Percentiles rank a stretch among this genome's conserved stretches.
These are phyloP conservation scores for Heliconius hermathena DNA, from an alignment of 1,140 invertebrate genomes.

Conservation along the genomic window DNA sequence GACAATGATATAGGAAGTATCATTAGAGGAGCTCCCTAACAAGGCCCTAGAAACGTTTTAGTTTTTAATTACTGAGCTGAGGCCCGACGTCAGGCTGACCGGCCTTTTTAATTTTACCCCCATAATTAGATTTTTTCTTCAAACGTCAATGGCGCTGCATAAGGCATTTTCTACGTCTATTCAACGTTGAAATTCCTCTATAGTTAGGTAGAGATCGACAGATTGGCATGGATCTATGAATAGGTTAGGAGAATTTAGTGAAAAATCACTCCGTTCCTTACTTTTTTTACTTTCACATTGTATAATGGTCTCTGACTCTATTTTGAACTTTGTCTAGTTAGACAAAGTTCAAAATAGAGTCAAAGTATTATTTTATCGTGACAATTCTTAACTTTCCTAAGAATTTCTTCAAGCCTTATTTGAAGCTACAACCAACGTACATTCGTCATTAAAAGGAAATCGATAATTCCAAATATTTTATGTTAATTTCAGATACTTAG, in stretches of 20 bases:
- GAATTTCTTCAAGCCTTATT: too few relatives aligned
- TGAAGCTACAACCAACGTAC: too few relatives aligned
- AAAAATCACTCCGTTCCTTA: too few relatives aligned
- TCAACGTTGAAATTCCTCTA: not conserved
- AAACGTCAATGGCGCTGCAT: conserved; percentile 31
- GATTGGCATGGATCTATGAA: not conserved
- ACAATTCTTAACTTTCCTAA: too few relatives aligned
- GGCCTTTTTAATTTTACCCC: conserved; percentile 58
- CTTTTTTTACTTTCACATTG: too few relatives aligned
- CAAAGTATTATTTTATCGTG: too few relatives aligned
- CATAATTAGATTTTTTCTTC: conserved; percentile 67
- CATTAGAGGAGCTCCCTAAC: conserved; percentile 40
- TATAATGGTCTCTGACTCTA: too few relatives aligned
- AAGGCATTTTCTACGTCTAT: conserved; percentile 16
- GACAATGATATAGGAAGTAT: conserved; percentile 35
- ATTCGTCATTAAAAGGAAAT: too few relatives aligned
- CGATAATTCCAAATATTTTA: too few relatives aligned
- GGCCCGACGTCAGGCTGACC: conserved; percentile 43
- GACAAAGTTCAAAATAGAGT: too few relatives aligned
- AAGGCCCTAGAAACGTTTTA: conserved; percentile 49
- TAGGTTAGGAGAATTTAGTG: not conserved
- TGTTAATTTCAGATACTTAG: too few relatives aligned
- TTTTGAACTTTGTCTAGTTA: too few relatives aligned
- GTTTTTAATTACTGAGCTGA: conserved; percentile 58
- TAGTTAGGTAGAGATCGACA: not conserved